phyloP scores from a whole-genome alignment of 2,797 vertebrate species.

The Prionace glauca region DNA sequence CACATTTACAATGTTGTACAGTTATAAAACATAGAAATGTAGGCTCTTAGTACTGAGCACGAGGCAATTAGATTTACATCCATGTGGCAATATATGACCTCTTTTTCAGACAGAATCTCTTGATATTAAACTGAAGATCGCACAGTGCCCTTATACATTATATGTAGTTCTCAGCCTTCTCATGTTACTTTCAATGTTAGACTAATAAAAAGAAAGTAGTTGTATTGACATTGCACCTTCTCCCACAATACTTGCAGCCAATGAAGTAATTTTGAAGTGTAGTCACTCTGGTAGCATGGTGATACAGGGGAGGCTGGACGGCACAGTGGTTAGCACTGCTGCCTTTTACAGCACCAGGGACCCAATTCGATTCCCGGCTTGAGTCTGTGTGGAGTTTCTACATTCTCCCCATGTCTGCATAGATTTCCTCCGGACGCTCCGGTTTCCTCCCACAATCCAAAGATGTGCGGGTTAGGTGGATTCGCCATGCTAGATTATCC shows the following conservation, averaged over 20 bases:
- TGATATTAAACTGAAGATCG: not conserved
- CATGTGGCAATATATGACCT: constrained; percentile 4
- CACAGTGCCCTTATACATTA: not conserved
- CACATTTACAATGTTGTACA: not conserved
- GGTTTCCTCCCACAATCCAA: no score
- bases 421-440: no score
- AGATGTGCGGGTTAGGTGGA: no score
- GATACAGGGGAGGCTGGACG: no score
- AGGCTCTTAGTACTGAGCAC: not conserved
- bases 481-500: no score
- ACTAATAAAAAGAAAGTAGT: not conserved
- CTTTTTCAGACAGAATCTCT: not conserved
- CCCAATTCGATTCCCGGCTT: no score
- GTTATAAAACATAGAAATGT: not conserved
- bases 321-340: no score
- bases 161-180: not conserved
- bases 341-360: no score
- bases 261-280: not conserved
- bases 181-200: not conserved
- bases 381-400: no score
- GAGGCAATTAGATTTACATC: not conserved
- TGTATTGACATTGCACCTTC: not conserved
- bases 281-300: not conserved
- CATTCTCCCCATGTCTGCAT: no score
- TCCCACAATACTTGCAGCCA: not conserved